Evolutionary conservation across 2,888 invertebrate genomes (phyloP).

Genomic region (Pandemis heparana): DNA sequence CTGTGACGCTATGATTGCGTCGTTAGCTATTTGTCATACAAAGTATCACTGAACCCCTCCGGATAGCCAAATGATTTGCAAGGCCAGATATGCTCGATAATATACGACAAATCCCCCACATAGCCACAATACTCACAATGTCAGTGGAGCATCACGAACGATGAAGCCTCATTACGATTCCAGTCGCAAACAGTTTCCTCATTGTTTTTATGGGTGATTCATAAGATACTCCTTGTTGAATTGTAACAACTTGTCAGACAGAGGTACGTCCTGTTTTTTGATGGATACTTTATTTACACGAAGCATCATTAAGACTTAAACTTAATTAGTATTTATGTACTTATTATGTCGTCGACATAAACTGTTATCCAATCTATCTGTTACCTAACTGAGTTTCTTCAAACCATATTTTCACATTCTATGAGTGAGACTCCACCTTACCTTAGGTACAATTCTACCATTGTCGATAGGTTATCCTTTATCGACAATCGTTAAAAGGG

Average conservation of each 20-base stretch:
- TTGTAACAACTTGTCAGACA: slow-evolving; percentile 34
- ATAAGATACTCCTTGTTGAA: slow-evolving; percentile 48
- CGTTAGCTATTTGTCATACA: neutral
- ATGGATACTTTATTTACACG: slow-evolving; percentile 2
- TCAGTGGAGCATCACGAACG: slow-evolving; percentile 49
- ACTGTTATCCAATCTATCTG: neutral
- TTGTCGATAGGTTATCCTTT: slow-evolving; percentile 45
- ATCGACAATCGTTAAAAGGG: slow-evolving; percentile 31
- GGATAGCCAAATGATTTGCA: slow-evolving; percentile 21
- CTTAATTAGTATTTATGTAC: neutral
- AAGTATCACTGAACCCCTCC: neutral
- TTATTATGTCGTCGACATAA: neutral
- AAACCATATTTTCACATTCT: neutral
- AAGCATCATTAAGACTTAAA: neutral
- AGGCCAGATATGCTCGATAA: slow-evolving; percentile 22
- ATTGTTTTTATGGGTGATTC: slow-evolving; percentile 68
- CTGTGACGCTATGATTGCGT: neutral
- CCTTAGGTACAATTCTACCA: neutral
- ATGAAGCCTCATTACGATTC: slow-evolving; percentile 63
- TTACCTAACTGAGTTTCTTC: too few relatives aligned
- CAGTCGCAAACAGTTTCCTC: slow-evolving; percentile 61
- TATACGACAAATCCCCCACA: slow-evolving; percentile 37
- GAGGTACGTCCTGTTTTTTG: slow-evolving; percentile 16
- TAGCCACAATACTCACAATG: slow-evolving; percentile 42
- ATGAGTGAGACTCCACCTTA: neutral